Evolutionary conservation across 2,888 invertebrate species (phyloP).

Genomic region (Mesoligia furuncula): DNA sequence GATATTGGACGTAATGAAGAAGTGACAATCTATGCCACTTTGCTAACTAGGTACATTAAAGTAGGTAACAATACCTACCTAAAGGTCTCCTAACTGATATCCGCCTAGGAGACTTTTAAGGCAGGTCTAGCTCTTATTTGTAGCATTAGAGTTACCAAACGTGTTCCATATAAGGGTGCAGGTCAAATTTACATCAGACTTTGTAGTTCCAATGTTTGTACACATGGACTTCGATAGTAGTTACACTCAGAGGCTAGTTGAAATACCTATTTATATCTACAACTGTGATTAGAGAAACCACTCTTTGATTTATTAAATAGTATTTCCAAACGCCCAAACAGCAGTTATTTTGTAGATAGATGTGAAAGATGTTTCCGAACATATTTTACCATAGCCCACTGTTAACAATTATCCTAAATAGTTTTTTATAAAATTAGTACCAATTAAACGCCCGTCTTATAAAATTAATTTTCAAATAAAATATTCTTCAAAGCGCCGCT

Average conservation of each 20-base stretch:
- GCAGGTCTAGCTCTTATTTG: slow-evolving; percentile 27
- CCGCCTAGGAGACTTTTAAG: slow-evolving; percentile 17
- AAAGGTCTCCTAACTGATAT: slow-evolving; percentile 2
- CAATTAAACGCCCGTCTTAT: slow-evolving; percentile 42
- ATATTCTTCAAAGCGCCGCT: slow-evolving; percentile 46
- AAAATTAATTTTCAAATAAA: slow-evolving; percentile 38
- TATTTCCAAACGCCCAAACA: background rate
- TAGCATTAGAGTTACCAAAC: slow-evolving; percentile 20
- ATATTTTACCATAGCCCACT: background rate
- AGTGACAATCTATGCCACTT: background rate
- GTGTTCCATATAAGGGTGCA: slow-evolving; percentile 23
- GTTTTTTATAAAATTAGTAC: slow-evolving; percentile 9
- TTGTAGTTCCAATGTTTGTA: slow-evolving; percentile 28
- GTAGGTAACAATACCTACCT: background rate
- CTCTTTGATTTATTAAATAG: background rate
- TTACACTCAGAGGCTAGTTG: background rate
- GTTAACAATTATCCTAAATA: background rate
- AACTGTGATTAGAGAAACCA: background rate
- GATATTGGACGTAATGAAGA: background rate
- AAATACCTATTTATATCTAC: background rate
- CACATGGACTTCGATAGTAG: slow-evolving; percentile 5
- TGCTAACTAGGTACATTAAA: background rate
- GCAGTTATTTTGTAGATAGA: slow-evolving; percentile 2
- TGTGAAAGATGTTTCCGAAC: background rate
- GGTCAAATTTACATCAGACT: slow-evolving; percentile 43